phyloP scores from a whole-genome alignment of 2,113 vertebrate species.

The Anguilla japonica region DNA sequence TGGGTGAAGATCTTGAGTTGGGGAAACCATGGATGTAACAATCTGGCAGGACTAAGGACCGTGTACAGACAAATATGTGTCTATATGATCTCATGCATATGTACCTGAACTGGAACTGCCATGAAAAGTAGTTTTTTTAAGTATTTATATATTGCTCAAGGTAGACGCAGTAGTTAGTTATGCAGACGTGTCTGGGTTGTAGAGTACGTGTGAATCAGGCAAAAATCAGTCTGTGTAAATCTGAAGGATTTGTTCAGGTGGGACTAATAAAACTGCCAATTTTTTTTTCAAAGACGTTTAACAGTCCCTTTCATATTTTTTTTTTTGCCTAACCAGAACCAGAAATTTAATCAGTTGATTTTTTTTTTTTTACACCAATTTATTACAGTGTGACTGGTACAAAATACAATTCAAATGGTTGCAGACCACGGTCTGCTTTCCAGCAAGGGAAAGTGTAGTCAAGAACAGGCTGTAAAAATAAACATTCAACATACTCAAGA shows the following conservation, averaged over 20 bases:
- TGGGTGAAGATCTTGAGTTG: slow-evolving; percentile 29
- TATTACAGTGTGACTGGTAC: slow-evolving; percentile 74
- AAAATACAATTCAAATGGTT: slow-evolving; percentile 73
- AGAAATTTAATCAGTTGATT: background rate
- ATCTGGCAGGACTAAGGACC: slow-evolving; percentile 7
- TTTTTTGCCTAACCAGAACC: background rate
- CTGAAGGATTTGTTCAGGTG: background rate
- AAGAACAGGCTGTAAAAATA: slow-evolving; percentile 74
- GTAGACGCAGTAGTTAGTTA: slow-evolving; percentile 14
- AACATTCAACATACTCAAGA: slow-evolving; percentile 69
- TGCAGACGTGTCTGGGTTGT: background rate
- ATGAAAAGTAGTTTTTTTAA: slow-evolving; percentile 56
- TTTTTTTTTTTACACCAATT: slow-evolving; percentile 61
- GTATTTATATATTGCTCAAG: slow-evolving; percentile 6
- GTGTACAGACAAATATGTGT: slow-evolving; percentile 29
- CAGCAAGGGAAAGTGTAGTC: slow-evolving; percentile 64
- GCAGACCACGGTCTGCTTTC: slow-evolving; percentile 60
- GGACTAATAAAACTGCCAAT: slow-evolving; percentile 18
- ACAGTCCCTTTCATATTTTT: background rate
- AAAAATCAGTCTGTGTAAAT: background rate
- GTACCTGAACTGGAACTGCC: slow-evolving; percentile 41
- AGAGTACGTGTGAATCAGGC: background rate
- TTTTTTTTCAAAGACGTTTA: slow-evolving; percentile 11
- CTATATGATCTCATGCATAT: slow-evolving; percentile 25
- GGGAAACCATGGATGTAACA: slow-evolving; percentile 39